Percentiles rank a stretch among this genome's conserved stretches.
These are phyloP conservation scores for Copidosoma floridanum DNA, from an alignment of 1,140 invertebrate genomes.

Conservation along the genomic window DNA sequence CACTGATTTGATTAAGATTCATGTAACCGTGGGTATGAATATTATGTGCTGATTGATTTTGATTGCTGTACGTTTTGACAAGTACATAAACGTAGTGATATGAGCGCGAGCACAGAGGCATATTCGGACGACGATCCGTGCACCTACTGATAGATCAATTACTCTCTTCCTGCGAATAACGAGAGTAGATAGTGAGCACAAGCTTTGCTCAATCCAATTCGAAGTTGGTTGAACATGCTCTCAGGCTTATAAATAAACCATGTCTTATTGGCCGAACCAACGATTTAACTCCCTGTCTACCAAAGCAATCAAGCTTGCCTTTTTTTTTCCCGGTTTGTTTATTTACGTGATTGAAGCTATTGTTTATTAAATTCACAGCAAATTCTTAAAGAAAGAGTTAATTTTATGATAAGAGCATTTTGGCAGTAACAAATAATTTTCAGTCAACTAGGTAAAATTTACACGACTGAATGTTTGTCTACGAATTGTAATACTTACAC, in stretches of 20 bases:
- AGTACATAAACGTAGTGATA: too few relatives aligned
- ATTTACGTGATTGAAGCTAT: neutral
- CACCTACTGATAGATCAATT: constrained; percentile 42
- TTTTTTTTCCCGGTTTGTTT: too few relatives aligned
- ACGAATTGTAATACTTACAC: constrained; percentile 42
- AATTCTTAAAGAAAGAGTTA: too few relatives aligned
- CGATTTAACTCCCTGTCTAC: constrained; percentile 40
- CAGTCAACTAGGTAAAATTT: too few relatives aligned
- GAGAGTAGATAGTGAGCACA: constrained; percentile 34
- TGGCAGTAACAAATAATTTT: too few relatives aligned
- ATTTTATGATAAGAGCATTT: too few relatives aligned
- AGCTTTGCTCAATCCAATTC: constrained; percentile 35
- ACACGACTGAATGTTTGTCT: too few relatives aligned
- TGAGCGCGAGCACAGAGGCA: constrained; percentile 1
- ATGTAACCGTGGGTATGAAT: too few relatives aligned
- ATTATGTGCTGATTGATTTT: too few relatives aligned
- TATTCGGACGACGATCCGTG: constrained; percentile 8
- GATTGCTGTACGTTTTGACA: too few relatives aligned
- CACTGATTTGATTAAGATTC: too few relatives aligned
- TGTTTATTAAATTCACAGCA: constrained; percentile 9
- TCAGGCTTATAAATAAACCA: constrained; percentile 40
- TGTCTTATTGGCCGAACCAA: constrained; percentile 41
- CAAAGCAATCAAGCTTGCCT: constrained; percentile 34
- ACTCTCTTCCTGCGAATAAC: constrained; percentile 44
- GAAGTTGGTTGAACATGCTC: constrained; percentile 35